Base-by-base conservation (phyloP, 2,113 vertebrate genomes). In the Crotalus tigris region DNA sequence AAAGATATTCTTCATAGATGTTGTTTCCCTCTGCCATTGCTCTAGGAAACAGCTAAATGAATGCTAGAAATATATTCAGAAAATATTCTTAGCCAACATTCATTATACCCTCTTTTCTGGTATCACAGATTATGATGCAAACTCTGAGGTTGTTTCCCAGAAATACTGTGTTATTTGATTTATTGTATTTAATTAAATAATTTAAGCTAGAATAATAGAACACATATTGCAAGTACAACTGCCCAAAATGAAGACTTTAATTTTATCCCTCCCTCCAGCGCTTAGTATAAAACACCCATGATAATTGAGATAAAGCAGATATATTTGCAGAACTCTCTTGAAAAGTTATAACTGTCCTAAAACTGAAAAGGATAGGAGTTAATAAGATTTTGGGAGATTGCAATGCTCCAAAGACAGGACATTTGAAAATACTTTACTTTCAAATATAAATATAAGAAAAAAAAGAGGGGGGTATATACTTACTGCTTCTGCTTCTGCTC, bases 401-500 rank as follows among this genome's bases (percentile, higher is more conserved):
- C 6, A 81, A 44, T 81, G 7, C 33, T 81, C 33, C 75, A 81
- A 81, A 81, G n/a, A 81, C 19, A 39, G 75, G 75, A 81, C 33
- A 21, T 39, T 21, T 39, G 17, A 81, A 81, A 33, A 33, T 13
- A 75, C 0, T 75, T 75, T 39, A 81, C 53, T 90, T 88, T 64
- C 46, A 0, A 88, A 3, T 13, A 91, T 46, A 1, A 46, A 53
- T 13, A 12, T 54, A 87, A 21, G 19, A 58, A 8, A 87, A 87
- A 57, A 33, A 7, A 55, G 3, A 2, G 17, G 15, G 29, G 21
- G 55, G 57, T 81, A 15, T 59, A 95, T 95, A 98, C 97, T 98
- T 96, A 99, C 99, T 97, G 98, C 98, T 97, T 99, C 99, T 64
- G 99, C 99, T 97, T 99, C 99, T 75, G 97, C 98, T 97, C 99